Evolutionary conservation across 1,140 invertebrate genomes (phyloP).

Genomic region (Bombus soroeensis): DNA sequence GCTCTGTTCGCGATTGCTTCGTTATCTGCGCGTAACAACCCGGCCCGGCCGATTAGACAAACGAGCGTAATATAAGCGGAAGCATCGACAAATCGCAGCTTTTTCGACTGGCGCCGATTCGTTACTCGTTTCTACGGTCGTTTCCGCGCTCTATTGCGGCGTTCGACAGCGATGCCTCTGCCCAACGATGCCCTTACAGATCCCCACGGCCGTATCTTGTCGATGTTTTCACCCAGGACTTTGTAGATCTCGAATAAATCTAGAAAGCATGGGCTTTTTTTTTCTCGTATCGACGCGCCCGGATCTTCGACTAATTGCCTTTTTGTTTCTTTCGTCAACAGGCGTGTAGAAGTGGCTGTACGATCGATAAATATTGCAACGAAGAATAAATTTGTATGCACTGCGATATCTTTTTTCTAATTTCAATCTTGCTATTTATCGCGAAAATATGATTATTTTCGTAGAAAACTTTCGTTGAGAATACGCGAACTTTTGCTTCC

Average conservation of each 20-base stretch:
- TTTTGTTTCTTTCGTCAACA: not conserved
- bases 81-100: slow-evolving; percentile 29
- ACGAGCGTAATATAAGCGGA: slow-evolving; percentile 29
- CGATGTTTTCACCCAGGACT: not conserved
- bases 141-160: not conserved
- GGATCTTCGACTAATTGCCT: not conserved
- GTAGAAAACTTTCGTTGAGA: not conserved
- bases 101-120: not conserved
- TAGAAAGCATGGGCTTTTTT: not conserved
- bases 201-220: not conserved
- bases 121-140: not conserved
- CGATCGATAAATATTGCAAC: not conserved
- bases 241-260: not conserved
- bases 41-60: slow-evolving; percentile 26
- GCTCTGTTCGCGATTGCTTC: slow-evolving; percentile 14
- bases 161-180: not conserved
- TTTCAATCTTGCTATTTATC: not conserved
- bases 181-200: not conserved
- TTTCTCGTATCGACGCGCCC: not conserved
- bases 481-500: not conserved
- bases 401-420: not conserved
- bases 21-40: slow-evolving; percentile 35
- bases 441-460: not conserved
- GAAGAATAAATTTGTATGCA: not conserved
- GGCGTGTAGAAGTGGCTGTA: not conserved